phyloP scores from a whole-genome alignment of 1,140 invertebrate species.

The Acyrthosiphon pisum region DNA sequence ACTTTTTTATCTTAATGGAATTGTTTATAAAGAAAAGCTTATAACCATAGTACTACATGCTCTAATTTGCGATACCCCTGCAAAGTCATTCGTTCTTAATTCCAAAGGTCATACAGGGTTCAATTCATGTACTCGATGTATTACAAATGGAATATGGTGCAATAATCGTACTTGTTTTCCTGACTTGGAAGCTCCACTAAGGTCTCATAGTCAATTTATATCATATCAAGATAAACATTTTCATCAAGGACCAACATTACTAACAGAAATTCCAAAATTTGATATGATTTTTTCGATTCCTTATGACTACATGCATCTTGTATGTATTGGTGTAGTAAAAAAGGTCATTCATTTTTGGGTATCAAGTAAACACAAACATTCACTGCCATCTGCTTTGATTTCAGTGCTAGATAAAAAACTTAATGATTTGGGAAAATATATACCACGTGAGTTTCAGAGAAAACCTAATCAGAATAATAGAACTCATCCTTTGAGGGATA shows the following conservation, averaged over 20 bases:
- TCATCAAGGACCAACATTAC: neutral
- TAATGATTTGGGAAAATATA: neutral
- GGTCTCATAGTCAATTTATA: neutral
- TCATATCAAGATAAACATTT: neutral
- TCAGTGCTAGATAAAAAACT: too few relatives aligned
- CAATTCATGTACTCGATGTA: constrained; percentile 6
- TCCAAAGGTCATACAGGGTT: neutral
- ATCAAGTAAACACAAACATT: too few relatives aligned
- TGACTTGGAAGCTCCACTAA: neutral
- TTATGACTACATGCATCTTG: neutral
- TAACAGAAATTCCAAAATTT: constrained; percentile 4
- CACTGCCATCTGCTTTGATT: too few relatives aligned
- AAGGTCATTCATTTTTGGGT: neutral
- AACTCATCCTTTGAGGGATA: neutral
- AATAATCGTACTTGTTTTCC: constrained; percentile 16
- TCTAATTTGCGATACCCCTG: neutral
- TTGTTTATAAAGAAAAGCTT: neutral
- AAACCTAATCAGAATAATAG: neutral
- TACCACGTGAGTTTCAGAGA: neutral
- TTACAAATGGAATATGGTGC: neutral
- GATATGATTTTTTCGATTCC: neutral
- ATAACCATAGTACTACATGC: neutral
- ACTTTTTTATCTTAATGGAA: neutral
- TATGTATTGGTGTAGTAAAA: constrained; percentile 11
- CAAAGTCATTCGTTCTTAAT: constrained; percentile 15